These are phyloP conservation scores for Engystomops pustulosus DNA, from an alignment of 2,113 vertebrate genomes.

Conservation along the genomic window DNA sequence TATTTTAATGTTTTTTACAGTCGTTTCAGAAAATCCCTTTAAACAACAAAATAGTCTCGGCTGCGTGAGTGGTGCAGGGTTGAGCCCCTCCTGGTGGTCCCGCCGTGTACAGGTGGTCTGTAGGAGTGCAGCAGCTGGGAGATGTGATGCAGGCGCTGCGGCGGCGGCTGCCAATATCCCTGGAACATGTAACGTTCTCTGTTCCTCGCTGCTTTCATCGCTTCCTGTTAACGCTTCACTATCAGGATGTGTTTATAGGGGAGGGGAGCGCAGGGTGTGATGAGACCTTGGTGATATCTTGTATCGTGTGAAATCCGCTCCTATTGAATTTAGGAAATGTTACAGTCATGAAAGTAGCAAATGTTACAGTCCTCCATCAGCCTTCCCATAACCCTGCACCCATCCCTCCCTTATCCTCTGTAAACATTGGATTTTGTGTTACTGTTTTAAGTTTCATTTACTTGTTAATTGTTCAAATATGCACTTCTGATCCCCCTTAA, in stretches of 20 bases:
- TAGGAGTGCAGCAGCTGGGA: slow-evolving; percentile 50
- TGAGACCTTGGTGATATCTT: neutral
- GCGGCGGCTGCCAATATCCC: slow-evolving; percentile 36
- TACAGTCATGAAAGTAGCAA: neutral
- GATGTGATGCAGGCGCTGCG: slow-evolving; percentile 15
- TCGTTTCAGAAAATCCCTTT: too few relatives aligned
- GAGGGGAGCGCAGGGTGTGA: neutral
- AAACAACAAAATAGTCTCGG: too few relatives aligned
- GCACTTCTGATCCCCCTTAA: too few relatives aligned
- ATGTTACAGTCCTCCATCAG: neutral
- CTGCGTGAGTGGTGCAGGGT: too few relatives aligned
- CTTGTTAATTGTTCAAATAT: too few relatives aligned
- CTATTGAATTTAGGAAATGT: neutral
- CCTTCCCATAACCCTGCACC: too few relatives aligned
- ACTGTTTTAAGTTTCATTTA: too few relatives aligned
- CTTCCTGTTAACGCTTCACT: slow-evolving; percentile 27
- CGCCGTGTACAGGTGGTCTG: slow-evolving; percentile 51
- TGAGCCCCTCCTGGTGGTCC: slow-evolving; percentile 49
- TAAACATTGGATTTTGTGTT: too few relatives aligned
- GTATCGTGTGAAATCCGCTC: neutral
- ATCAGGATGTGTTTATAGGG: neutral
- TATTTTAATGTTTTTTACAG: too few relatives aligned
- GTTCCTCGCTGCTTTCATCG: neutral
- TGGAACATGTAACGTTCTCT: slow-evolving; percentile 10
- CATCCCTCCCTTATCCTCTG: too few relatives aligned